These are phyloP conservation scores for Meriones unguiculatus DNA, from an alignment of 2,113 vertebrate species.

Conservation along the genomic window DNA sequence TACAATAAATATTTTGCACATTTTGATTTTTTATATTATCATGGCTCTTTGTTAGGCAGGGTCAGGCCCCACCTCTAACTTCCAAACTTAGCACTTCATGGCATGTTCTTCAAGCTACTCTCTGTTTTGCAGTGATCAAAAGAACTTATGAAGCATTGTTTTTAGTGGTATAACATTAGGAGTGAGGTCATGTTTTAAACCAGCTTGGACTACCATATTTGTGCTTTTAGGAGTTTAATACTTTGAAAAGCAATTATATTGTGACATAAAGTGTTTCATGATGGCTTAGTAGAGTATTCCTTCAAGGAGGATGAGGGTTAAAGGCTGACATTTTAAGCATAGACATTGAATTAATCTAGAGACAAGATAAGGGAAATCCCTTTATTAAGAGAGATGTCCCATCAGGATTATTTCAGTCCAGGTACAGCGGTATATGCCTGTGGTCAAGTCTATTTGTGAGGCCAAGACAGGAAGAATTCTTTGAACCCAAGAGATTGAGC, in stretches of 20 bases:
- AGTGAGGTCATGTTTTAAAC: conserved; percentile 45
- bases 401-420: neutral
- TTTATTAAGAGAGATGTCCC: conserved; percentile 34
- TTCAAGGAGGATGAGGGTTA: neutral
- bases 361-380: neutral
- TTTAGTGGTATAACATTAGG: conserved; percentile 42
- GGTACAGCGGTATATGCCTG: neutral
- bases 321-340: conserved; percentile 31
- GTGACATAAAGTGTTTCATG: conserved; percentile 34
- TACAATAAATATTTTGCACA: neutral
- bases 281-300: neutral
- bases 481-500: neutral
- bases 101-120: neutral
- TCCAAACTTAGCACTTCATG: neutral
- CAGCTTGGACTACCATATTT: neutral
- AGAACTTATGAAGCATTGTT: neutral
- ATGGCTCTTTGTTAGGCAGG: neutral
- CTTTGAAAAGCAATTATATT: conserved; percentile 20
- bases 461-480: neutral
- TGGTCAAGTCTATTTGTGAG: neutral
- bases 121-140: neutral
- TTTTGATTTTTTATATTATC: neutral
- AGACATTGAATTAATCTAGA: conserved; percentile 4
- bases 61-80: neutral
- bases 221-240: conserved; percentile 51